A percentile compares a stretch with the other conserved stretches of the same genome.
Evolutionary conservation across 2,888 invertebrate genomes (phyloP).

Genomic region (Crioceris asparagi): DNA sequence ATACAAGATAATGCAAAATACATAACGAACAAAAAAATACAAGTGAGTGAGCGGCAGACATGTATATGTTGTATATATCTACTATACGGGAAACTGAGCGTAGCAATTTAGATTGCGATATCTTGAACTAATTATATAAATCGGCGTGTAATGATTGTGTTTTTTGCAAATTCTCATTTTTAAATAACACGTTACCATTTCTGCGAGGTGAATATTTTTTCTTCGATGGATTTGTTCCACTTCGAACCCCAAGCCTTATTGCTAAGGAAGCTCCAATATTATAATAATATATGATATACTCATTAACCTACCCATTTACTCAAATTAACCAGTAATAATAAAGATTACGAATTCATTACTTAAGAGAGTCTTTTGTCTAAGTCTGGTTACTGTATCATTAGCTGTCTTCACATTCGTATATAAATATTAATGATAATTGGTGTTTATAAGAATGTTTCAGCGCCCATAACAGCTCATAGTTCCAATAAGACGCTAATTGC

Average conservation of each 20-base stretch:
- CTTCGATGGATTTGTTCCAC: conserved; percentile 5
- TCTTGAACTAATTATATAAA: conserved; percentile 29
- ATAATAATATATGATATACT: too few species aligned
- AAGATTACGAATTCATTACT: neutral
- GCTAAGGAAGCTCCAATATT: too few species aligned
- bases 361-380: conserved; percentile 1
- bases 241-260: conserved; percentile 5
- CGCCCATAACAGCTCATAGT: neutral
- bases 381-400: neutral
- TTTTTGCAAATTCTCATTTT: conserved; percentile 15
- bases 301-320: too few species aligned
- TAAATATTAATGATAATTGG: conserved; percentile 1
- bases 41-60: too few species aligned
- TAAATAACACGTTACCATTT: conserved; percentile 17
- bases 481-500: neutral
- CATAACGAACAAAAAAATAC: conserved; percentile 11
- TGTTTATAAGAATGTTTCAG: neutral
- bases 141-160: conserved; percentile 18
- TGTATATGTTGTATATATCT: too few species aligned
- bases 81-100: neutral
- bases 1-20: conserved; percentile 24
- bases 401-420: neutral
- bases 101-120: conserved; percentile 14
- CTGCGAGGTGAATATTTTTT: too few species aligned
- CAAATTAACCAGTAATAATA: too few species aligned